phyloP scores from a whole-genome alignment of 2,888 invertebrate genomes.

The Spilarctia lutea region DNA sequence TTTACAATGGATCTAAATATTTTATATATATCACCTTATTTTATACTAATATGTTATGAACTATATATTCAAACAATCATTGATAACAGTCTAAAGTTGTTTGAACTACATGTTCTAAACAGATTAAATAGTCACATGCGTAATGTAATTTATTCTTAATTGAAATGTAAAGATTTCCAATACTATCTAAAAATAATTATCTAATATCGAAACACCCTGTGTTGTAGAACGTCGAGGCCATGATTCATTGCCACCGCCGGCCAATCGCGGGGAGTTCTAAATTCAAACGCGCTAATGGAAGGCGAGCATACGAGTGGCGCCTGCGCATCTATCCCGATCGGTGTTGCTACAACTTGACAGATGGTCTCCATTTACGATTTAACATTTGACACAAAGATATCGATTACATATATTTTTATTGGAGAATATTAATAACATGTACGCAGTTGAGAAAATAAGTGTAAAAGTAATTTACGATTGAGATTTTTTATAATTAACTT shows the following conservation, averaged over 20 bases:
- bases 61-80: no score
- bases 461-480: not conserved
- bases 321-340: slow-evolving; percentile 67
- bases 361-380: slow-evolving; percentile 20
- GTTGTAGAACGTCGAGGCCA: slow-evolving; percentile 65
- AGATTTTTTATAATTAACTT: not conserved
- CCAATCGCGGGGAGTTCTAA: slow-evolving; percentile 79
- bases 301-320: slow-evolving; percentile 74
- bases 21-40: no score
- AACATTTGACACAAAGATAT: not conserved
- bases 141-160: not conserved
- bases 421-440: not conserved
- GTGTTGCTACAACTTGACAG: slow-evolving; percentile 60
- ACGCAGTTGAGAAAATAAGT: not conserved
- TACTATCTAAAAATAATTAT: slow-evolving; percentile 17
- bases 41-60: no score
- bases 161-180: not conserved
- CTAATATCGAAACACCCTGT: slow-evolving; percentile 44
- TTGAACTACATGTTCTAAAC: no score
- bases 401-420: not conserved
- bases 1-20: no score
- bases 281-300: slow-evolving; percentile 84
- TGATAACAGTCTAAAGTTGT: no score
- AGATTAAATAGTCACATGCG: not conserved
- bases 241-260: slow-evolving; percentile 71